A percentile compares a stretch with the other conserved stretches of the same genome.
Evolutionary conservation across 2,888 invertebrate species (phyloP).

Genomic region (Nowickia ferox): DNA sequence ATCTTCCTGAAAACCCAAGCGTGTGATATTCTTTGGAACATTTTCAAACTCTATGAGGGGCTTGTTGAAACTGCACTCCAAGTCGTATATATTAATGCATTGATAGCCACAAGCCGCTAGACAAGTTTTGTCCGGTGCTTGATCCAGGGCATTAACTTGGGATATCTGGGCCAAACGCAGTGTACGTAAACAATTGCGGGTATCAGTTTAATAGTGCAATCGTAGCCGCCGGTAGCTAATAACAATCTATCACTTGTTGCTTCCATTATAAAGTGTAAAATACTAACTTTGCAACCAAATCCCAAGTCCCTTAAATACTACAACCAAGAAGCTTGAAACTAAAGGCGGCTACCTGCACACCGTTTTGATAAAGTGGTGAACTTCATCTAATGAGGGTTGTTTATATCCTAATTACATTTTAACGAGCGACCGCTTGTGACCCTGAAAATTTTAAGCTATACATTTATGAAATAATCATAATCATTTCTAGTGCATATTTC

Average conservation of each 20-base stretch:
- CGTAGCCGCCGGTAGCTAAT: constrained; percentile 98
- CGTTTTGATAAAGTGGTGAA: too few relatives aligned
- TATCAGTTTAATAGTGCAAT: constrained; percentile 97
- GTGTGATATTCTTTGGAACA: constrained; percentile 93
- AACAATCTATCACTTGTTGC: constrained; percentile 89
- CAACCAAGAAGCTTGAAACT: too few relatives aligned
- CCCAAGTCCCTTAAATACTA: constrained; percentile 38
- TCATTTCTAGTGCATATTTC: too few relatives aligned
- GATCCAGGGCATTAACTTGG: constrained; percentile 98
- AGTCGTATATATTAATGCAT: constrained; percentile 97
- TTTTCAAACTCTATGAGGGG: constrained; percentile 97
- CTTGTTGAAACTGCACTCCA: constrained; percentile 93
- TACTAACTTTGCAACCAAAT: constrained; percentile 21
- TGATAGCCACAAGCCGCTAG: constrained; percentile 98
- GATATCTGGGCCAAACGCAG: constrained; percentile 96
- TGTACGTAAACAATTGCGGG: constrained; percentile 94
- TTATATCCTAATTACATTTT: too few relatives aligned
- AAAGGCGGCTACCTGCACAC: too few relatives aligned
- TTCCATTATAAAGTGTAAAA: constrained; percentile 75
- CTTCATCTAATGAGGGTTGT: too few relatives aligned
- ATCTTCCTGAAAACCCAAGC: constrained; percentile 90
- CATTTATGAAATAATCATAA: too few relatives aligned
- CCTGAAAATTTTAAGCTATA: too few relatives aligned
- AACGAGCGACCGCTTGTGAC: too few relatives aligned
- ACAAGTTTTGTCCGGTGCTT: constrained; percentile 94